Evolutionary conservation across 2,888 invertebrate species (phyloP).

Genomic region (Anthrax anthrax): DNA sequence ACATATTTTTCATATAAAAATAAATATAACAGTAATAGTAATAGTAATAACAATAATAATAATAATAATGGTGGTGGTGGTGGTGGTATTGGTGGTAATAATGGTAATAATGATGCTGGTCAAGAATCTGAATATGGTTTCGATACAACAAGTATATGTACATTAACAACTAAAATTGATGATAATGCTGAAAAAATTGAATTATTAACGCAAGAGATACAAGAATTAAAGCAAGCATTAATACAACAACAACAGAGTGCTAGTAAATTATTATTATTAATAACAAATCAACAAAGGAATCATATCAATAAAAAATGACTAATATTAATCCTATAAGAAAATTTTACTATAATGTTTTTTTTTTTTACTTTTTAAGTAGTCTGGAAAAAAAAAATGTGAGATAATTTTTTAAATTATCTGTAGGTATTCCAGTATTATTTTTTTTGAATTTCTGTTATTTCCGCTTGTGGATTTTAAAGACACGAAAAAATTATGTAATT

Average conservation of each 20-base stretch:
- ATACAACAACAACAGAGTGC: slow-evolving; percentile 36
- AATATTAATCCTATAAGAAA: too few species aligned
- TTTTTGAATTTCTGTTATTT: too few species aligned
- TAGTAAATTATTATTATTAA: slow-evolving; percentile 31
- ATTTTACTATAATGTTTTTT: too few species aligned
- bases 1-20: slow-evolving; percentile 49
- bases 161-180: slow-evolving; percentile 49
- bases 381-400: too few species aligned
- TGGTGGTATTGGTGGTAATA: too few species aligned
- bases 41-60: slow-evolving; percentile 47
- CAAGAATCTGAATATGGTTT: slow-evolving; percentile 41
- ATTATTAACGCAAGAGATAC: slow-evolving; percentile 50
- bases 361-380: too few species aligned
- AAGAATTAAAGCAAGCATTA: slow-evolving; percentile 45
- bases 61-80: slow-evolving; percentile 21
- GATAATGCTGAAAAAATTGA: slow-evolving; percentile 54
- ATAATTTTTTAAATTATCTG: too few species aligned
- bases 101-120: slow-evolving; percentile 12
- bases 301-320: slow-evolving; percentile 27
- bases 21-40: slow-evolving; percentile 48
- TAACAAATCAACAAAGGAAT: slow-evolving; percentile 32
- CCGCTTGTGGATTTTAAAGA: too few species aligned
- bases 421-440: too few species aligned
- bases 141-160: slow-evolving; percentile 40
- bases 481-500: too few species aligned